Conservation (phyloP, 92 coral and sea anemone species). For the Epizoanthus illoricatus region DNA sequence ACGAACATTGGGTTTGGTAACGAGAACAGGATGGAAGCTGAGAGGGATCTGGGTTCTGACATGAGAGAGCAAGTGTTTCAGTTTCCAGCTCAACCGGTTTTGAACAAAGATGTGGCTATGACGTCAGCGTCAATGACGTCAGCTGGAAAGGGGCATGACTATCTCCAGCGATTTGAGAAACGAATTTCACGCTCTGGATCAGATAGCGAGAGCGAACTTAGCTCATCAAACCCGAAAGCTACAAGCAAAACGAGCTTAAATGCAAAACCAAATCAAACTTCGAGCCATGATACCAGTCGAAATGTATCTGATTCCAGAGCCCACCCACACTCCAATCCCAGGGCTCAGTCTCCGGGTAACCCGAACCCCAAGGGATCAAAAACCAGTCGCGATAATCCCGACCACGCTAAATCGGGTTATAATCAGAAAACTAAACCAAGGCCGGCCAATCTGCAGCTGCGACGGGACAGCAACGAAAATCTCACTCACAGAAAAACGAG, state of each 20-base stretch:
- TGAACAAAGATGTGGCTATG: background rate
- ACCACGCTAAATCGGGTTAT: no score
- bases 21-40: conserved; percentile 69
- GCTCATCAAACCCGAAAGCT: conserved; percentile 17
- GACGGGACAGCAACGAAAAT: background rate
- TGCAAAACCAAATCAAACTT: background rate
- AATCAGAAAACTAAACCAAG: background rate
- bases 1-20: conserved; percentile 47
- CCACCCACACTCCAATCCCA: background rate
- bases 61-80: background rate
- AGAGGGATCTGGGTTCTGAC: conserved; percentile 57
- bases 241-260: background rate
- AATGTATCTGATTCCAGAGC: background rate
- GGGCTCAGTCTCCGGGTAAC: background rate
- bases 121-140: background rate
- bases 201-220: conserved; percentile 16
- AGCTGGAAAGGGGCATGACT: conserved; percentile 31
- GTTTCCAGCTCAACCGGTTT: background rate
- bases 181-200: conserved; percentile 44
- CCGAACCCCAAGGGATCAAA: background rate
- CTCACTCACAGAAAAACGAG: no score
- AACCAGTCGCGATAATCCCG: background rate
- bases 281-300: background rate
- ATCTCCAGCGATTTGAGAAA: conserved; percentile 54
- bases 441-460: conserved; percentile 6